Evolutionary conservation across 2,113 vertebrate species (phyloP), one percentile per base, ranked within the genome.

Genomic region (Ploceus nigricollis): DNA sequence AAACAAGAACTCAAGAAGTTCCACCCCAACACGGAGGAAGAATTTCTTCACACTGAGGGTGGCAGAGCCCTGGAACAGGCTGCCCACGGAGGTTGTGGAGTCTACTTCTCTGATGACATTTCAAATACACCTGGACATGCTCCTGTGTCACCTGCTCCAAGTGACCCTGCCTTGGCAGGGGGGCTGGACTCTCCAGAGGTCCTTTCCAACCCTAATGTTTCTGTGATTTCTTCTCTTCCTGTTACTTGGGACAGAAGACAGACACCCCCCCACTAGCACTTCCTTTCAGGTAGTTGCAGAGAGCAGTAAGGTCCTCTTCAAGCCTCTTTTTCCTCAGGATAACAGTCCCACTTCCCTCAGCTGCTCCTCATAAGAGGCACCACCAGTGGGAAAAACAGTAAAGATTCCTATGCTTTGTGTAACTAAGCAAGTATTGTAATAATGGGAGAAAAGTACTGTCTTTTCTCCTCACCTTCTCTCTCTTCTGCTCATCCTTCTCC

Each of bases 301-400:
- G 33, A 37, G 22, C 45, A 77, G 7, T 9, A 69, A 53, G 15
- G 23, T 53, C 6, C 18, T 37, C 53, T 51, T 15, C 48, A 3
- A 86, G 17, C 12, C 42, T 61, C 13, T 58, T 58, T 42, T 51
- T 15, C 66, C 39, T 16, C 44, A 58, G n/a, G 4, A 15, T 44
- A 37, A 42, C 4, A 68, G 10, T 6, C 19, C 20, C 53, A 51
- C 37, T 37, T 72, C 22, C 48, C 44, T 63, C 76, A 58, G 39
- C 15, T 2, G 2, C 14, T 83, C 18, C 40, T 50, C 1, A 0
- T 4, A 45, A 33, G 45, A 82, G 6, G 15, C 15, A 77, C 28
- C 10, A 37, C 33, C 22, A 53, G 24, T 40, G 25, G 35, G 39
- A 82, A 78, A 82, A 91, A 1, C 30, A 45, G 25, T n/a, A 27